These are phyloP conservation scores for Drosophila nr. fundita DNA, from an alignment of 2,888 invertebrate species.

Conservation along the genomic window DNA sequence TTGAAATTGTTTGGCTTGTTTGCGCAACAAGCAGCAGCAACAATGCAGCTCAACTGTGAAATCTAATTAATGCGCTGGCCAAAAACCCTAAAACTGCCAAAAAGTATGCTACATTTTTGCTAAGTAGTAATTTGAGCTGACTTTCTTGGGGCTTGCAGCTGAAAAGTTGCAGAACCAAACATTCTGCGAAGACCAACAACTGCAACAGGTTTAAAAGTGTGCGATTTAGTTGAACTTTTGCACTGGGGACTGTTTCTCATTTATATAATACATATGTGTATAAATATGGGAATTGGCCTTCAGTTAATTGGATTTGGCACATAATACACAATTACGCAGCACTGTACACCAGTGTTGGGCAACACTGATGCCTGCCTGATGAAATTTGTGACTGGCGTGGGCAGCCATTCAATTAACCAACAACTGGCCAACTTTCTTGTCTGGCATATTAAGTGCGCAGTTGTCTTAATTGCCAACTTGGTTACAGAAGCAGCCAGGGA, in stretches of 20 bases:
- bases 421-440: slow-evolving; percentile 42
- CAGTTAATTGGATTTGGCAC: slow-evolving; percentile 1
- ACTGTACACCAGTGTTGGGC: slow-evolving; percentile 8
- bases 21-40: slow-evolving; percentile 11
- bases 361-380: neutral
- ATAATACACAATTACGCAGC: slow-evolving; percentile 11
- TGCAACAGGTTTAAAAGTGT: neutral
- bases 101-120: slow-evolving; percentile 20
- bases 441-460: slow-evolving; percentile 53
- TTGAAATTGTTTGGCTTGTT: slow-evolving; percentile 75
- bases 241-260: neutral
- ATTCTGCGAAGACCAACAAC: neutral
- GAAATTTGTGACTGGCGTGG: slow-evolving; percentile 21
- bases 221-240: neutral
- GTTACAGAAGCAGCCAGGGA: slow-evolving; percentile 42
- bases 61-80: slow-evolving; percentile 42
- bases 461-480: slow-evolving; percentile 59
- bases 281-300: too few species aligned
- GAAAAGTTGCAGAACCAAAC: slow-evolving; percentile 3
- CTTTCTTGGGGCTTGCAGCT: neutral
- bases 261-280: neutral
- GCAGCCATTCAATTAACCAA: slow-evolving; percentile 48
- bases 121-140: slow-evolving; percentile 2
- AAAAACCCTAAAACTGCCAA: slow-evolving; percentile 14
- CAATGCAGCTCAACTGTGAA: slow-evolving; percentile 18